Evolutionary conservation across 1,140 invertebrate genomes (phyloP).

Genomic region (Branchinecta lynchi): DNA sequence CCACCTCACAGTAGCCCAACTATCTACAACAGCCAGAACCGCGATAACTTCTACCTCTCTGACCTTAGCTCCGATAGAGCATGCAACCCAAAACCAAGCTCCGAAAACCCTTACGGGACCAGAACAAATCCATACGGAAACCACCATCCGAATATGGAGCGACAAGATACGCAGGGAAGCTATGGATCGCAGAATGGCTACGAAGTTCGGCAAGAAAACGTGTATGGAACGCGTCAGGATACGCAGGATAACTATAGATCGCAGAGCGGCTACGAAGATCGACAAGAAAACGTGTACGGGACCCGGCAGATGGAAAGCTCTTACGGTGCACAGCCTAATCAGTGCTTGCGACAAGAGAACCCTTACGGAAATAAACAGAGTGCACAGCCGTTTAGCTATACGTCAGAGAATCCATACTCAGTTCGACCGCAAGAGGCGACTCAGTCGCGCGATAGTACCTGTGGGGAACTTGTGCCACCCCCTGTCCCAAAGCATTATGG

Average conservation of each 20-base stretch:
- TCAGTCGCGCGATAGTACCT: background rate
- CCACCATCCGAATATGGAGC: no score
- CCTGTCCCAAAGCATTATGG: background rate
- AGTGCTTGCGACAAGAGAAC: background rate
- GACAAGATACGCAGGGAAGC: no score
- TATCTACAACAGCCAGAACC: background rate
- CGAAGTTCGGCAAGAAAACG: background rate
- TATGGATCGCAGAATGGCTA: no score
- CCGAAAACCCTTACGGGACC: no score
- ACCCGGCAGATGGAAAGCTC: background rate
- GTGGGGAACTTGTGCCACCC: background rate
- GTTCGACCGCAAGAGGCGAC: background rate
- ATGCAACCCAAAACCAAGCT: background rate
- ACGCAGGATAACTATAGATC: no score
- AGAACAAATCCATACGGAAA: no score
- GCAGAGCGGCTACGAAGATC: no score
- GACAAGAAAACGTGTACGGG: background rate
- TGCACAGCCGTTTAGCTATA: background rate
- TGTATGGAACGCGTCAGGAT: background rate
- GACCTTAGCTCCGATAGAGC: background rate
- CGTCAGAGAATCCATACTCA: background rate
- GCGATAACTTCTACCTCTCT: background rate
- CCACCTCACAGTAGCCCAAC: background rate
- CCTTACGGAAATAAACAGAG: slow-evolving; percentile 2
- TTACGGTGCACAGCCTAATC: background rate